Evolutionary conservation across 2,888 invertebrate genomes (phyloP), one percentile per base, ranked within the genome.

Genomic region (Amblyteles armatorius): DNA sequence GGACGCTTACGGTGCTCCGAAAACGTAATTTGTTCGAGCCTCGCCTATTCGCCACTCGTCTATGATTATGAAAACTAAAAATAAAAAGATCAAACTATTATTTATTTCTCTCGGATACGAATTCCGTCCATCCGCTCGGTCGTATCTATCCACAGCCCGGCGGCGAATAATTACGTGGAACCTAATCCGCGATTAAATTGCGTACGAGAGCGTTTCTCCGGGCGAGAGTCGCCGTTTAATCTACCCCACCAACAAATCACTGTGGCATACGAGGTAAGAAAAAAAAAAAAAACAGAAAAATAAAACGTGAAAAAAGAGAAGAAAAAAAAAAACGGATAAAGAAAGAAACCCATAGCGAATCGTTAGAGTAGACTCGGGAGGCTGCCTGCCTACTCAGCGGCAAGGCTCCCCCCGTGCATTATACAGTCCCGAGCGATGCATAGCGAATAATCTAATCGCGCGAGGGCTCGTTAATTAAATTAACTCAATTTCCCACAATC

Each of bases 1-100:
- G 0, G 99, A 99, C 95, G 99, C 99, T 3, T 99, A 98, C 94
- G 99, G 99, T 52, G 98, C 99, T 71, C 98, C 98, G 0, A 97
- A 96, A 93, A 94, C 92, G 89, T 94, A 90, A 90, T 36, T 76
- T 11, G 50, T 26, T 6, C 4, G 13, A 33, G 29, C 9, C 13
- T 29, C 16, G n/a, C 33, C n/a, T 29, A 63, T 63, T 26, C 65
- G 63, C 50, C 19, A 50, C 33, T 74, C 19, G 29, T 63, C 63
- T 63, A 63, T n/a, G 63, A 63, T 63, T 63, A 63, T n/a, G 33
- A 29, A 13, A 55, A 65, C 50, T 19, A 50, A 29, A 19, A 63
- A 33, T 16, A 60, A 29, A 29, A 60, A 63, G 16, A 63, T 13
- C 63, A 33, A 48, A 44, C 74, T 63, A 73, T 44, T 36, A 50